A percentile compares a stretch with the other conserved stretches of the same genome.
phyloP scores from a whole-genome alignment of 2,888 invertebrate genomes.

The Torymus auratus region DNA sequence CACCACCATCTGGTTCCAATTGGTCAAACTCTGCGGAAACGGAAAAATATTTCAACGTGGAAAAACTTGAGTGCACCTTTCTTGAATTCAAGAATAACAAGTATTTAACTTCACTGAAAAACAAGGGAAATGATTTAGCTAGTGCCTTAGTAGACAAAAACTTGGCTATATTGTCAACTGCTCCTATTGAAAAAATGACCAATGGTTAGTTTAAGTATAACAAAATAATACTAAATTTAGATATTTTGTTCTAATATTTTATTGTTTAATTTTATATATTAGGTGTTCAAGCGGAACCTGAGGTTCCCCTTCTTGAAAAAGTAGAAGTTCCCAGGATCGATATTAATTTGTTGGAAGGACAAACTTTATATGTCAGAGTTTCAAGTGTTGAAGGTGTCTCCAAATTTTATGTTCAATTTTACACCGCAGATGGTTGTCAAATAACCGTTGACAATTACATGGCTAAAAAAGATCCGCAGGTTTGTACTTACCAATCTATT shows the following conservation, averaged over 20 bases:
- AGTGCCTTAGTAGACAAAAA: conserved; percentile 78
- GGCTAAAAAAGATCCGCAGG: conserved; percentile 67
- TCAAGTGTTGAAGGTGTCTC: conserved; percentile 74
- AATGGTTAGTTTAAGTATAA: conserved; percentile 7
- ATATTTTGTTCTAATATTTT: not conserved
- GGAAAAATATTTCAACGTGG: conserved; percentile 80
- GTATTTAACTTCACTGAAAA: conserved; percentile 78
- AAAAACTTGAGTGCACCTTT: conserved; percentile 80
- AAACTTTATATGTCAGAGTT: conserved; percentile 76
- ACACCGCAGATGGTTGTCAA: conserved; percentile 71
- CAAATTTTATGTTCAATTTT: conserved; percentile 77
- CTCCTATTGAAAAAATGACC: not conserved
- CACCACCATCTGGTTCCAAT: conserved; percentile 78
- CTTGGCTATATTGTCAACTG: conserved; percentile 71
- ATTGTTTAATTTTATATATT: conserved; percentile 19
- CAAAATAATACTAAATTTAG: no score
- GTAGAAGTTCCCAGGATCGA: conserved; percentile 67
- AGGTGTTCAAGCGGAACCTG: conserved; percentile 15
- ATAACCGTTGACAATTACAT: conserved; percentile 67
- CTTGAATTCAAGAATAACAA: conserved; percentile 77
- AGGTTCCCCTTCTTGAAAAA: not conserved
- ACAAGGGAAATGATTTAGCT: conserved; percentile 77
- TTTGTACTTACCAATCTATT: conserved; percentile 44
- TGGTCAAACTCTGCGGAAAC: conserved; percentile 79
- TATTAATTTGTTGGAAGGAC: conserved; percentile 75